Evolutionary conservation across 1,140 invertebrate species (phyloP).

Genomic region (Drosophila chauvacae): DNA sequence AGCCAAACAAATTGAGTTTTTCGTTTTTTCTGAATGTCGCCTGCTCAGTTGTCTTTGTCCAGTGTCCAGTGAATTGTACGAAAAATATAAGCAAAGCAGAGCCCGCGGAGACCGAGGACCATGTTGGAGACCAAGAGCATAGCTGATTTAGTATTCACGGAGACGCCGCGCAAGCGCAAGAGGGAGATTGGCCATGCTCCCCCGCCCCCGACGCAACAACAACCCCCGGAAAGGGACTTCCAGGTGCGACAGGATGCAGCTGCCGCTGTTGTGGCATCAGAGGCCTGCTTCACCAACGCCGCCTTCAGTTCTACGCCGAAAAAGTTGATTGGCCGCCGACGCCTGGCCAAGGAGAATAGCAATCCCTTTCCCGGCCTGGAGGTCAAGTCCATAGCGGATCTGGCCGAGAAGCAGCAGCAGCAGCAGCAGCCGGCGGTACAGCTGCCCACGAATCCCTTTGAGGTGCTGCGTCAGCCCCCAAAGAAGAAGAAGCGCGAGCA

Average conservation of each 20-base stretch:
- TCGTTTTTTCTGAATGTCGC: slow-evolving; percentile 17
- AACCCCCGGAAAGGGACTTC: slow-evolving; percentile 22
- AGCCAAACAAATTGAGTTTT: slow-evolving; percentile 9
- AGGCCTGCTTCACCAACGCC: slow-evolving; percentile 77
- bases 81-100: not conserved
- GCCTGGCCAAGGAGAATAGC: slow-evolving; percentile 53
- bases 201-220: slow-evolving; percentile 23
- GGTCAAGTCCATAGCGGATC: slow-evolving; percentile 77
- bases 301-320: slow-evolving; percentile 82
- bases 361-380: slow-evolving; percentile 69
- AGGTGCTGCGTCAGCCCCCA: slow-evolving; percentile 77
- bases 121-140: slow-evolving; percentile 75
- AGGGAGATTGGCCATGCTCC: slow-evolving; percentile 41
- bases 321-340: slow-evolving; percentile 61
- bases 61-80: not conserved
- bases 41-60: not conserved
- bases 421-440: slow-evolving; percentile 6
- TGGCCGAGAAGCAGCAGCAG: slow-evolving; percentile 32
- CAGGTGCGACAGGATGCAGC: slow-evolving; percentile 45
- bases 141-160: slow-evolving; percentile 57
- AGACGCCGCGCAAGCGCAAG: slow-evolving; percentile 81
- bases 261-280: slow-evolving; percentile 21
- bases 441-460: slow-evolving; percentile 68
- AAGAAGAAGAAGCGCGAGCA: slow-evolving; percentile 81
- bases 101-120: not conserved